Conservation (phyloP, 2,797 vertebrate species). For the Simalia tracyae region DNA sequence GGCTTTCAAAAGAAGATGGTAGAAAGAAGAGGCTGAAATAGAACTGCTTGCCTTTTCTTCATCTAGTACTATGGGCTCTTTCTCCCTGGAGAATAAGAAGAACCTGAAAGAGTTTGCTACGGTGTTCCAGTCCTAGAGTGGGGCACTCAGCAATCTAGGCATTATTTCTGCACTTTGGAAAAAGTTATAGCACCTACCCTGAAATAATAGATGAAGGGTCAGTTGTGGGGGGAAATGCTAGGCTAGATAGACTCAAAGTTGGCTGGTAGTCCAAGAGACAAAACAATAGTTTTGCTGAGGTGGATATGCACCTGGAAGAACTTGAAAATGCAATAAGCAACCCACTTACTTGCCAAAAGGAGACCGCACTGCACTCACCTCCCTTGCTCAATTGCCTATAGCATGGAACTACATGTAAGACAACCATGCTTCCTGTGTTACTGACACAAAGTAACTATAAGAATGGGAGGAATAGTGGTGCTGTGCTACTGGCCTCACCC, state of each 20-base stretch:
- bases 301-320: neutral
- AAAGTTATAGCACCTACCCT: no score
- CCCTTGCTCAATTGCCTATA: neutral
- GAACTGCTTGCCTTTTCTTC: neutral
- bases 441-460: neutral
- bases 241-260: neutral
- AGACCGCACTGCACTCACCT: neutral
- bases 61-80: neutral
- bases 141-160: no score
- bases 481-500: neutral
- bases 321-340: neutral
- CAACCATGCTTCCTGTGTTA: neutral
- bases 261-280: neutral
- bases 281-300: neutral
- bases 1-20: neutral
- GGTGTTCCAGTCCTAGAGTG: neutral
- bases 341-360: neutral
- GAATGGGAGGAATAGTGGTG: neutral
- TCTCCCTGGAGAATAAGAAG: neutral
- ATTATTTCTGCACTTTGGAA: neutral
- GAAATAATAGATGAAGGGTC: neutral
- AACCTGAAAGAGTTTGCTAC: neutral
- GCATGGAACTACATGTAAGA: neutral
- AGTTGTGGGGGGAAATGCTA: neutral
- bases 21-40: neutral